Base-by-base conservation (phyloP, 2,113 vertebrate species). In the Toxotes chatareus region DNA sequence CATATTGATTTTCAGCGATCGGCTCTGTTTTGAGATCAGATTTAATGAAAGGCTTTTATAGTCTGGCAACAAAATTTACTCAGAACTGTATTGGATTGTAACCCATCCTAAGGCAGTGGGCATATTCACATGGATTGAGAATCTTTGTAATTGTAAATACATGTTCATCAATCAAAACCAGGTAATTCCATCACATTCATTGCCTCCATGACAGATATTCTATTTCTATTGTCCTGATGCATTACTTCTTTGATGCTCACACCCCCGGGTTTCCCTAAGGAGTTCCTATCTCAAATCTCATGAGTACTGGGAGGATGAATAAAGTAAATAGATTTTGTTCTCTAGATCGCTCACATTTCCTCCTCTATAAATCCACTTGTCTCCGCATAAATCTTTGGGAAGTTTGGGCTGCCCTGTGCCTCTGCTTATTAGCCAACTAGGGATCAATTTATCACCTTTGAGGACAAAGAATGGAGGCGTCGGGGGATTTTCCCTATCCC, bases 381-480 rank as follows among this genome's bases (percentile, higher is more conserved):
- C 68, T 21, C 44, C 5, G 66, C 77, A 89, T 91, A 93, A 90
- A 93, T 94, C 91, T 90, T 88, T 63, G 44, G 75, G 62, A 91
- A 86, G 77, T 90, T 93, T 69, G 34, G 76, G 69, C 72, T 21
- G 73, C 81, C 82, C 82, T 84, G 72, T 84, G 89, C 81, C 82
- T 88, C 80, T 84, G 93, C 84, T 93, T 93, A 92, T 93, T 91
- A 92, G 88, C 85, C 74, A 67, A 79, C 86, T 85, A 56, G 76
- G 84, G 89, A 91, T 93, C 90, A 89, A 92, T 94, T 93, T 88
- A 93, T 93, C 92, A 93, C 89, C 81, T 92, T 89, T 91, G 90
- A 88, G 88, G 88, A 92, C 85, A 79, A 89, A 84, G 86, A 86
- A 86, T 27, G 42, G 79, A 74, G 72, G 87, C 59, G 65, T 81